phyloP scores from a whole-genome alignment of 2,888 invertebrate species.

The Leucoma salicis region DNA sequence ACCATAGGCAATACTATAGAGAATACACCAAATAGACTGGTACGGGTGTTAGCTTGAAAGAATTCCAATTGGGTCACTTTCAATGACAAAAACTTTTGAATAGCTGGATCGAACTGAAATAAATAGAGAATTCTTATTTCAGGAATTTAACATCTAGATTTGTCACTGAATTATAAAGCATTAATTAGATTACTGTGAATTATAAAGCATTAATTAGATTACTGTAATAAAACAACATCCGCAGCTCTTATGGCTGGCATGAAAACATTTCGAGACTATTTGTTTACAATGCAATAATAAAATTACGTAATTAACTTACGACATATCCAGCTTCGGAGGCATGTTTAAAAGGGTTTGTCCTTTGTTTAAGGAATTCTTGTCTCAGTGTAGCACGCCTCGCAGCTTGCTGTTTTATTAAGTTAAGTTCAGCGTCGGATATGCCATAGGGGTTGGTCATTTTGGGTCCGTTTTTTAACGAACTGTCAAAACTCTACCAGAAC shows the following conservation, averaged over 20 bases:
- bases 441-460: slow-evolving; percentile 79
- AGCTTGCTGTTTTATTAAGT: slow-evolving; percentile 83
- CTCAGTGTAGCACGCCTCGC: slow-evolving; percentile 83
- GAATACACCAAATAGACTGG: slow-evolving; percentile 75
- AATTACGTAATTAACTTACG: slow-evolving; percentile 84
- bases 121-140: too few species aligned
- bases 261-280: background rate
- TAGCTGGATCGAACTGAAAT: slow-evolving; percentile 90
- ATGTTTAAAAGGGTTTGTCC: slow-evolving; percentile 87
- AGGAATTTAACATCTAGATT: too few species aligned
- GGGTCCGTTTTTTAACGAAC: too few species aligned
- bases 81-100: slow-evolving; percentile 89
- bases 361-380: slow-evolving; percentile 87
- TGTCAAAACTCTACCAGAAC: too few species aligned
- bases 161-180: too few species aligned
- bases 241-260: too few species aligned
- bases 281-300: slow-evolving; percentile 17
- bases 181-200: too few species aligned
- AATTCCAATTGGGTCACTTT: slow-evolving; percentile 84
- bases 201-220: too few species aligned
- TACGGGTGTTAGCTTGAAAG: slow-evolving; percentile 85
- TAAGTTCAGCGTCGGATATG: slow-evolving; percentile 72
- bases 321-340: slow-evolving; percentile 86
- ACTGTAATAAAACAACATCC: too few species aligned
- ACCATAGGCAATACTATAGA: slow-evolving; percentile 81